These are phyloP conservation scores for Cydia pomonella DNA, from an alignment of 1,140 invertebrate species.

Conservation along the genomic window DNA sequence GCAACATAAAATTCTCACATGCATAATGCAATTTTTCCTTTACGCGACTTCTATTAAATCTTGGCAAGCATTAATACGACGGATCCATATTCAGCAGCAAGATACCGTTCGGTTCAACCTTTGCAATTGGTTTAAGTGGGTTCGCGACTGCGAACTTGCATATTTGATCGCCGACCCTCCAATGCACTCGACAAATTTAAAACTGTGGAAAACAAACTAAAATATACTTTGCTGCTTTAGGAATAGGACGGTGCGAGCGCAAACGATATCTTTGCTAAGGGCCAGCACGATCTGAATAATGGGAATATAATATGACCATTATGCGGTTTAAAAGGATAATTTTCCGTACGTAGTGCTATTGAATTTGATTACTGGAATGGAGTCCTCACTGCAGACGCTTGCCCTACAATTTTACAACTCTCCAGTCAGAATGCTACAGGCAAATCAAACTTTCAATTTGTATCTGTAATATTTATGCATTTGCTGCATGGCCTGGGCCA, in stretches of 20 bases:
- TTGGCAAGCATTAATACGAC: constrained; percentile 8
- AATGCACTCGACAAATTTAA: background rate
- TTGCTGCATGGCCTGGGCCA: no score
- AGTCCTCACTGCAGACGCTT: constrained; percentile 9
- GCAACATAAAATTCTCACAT: background rate
- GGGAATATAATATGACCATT: constrained; percentile 15
- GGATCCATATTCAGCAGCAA: background rate
- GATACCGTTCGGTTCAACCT: constrained; percentile 35
- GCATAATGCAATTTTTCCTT: constrained; percentile 11
- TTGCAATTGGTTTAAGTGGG: constrained; percentile 49
- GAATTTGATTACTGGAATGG: constrained; percentile 12
- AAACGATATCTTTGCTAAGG: background rate
- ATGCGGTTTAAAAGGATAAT: constrained; percentile 19
- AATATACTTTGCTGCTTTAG: background rate
- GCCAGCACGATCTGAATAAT: background rate
- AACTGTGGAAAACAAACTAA: background rate
- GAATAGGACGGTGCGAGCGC: background rate
- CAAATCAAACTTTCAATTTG: background rate
- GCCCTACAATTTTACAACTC: background rate
- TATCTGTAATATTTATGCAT: no score
- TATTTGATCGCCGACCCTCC: constrained; percentile 43
- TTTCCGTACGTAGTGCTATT: constrained; percentile 9
- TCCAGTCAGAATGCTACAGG: background rate
- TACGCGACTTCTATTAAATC: constrained; percentile 4
- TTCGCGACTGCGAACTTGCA: constrained; percentile 41